Base-by-base conservation (phyloP, 1,140 invertebrate genomes). In the Drosophila obscura region DNA sequence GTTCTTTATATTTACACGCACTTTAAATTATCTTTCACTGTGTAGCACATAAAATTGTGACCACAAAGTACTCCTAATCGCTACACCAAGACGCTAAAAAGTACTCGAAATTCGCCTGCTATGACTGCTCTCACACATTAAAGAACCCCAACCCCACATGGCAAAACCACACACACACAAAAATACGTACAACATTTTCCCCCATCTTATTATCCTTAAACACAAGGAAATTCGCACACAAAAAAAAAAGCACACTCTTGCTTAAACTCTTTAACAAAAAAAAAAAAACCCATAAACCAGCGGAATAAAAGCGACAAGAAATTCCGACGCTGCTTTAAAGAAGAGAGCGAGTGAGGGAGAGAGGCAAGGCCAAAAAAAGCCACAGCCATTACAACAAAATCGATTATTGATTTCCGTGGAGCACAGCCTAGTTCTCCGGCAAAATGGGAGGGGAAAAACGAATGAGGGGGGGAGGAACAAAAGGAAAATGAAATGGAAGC, bases 371-470 rank as follows among this genome's bases (percentile, higher is more conserved):
- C 5, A 16, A 28, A 39, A 53, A 43, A 35, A 31, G 45, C 31
- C 31, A 15, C 59, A 43, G 15, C 31, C 63, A 61, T 75, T 62
- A 68, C 57, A 35, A 15, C 51, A 44, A 76, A 68, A 76, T 76
- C 73, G 73, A 76, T 76, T 76, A 76, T 76, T 76, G 73, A 76
- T 76, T 76, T 76, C 49, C 52, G 15, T 66, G 65, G 35, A 50
- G 68, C 57, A 39, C 35, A 68, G 73, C 64, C 52, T 69, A 76
- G 73, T 76, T 76, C 41, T 57, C 24, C 8, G 51, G 46, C 15
- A 52, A 52, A 68, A 35, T 43, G 59, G 11, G 39, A 0, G 22
- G 13, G 43, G 48, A 35, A 3, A 31, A 28, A 1, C 6, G 28
- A 19, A 19, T 24, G 28, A n/a, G 7, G 28, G 28, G 8, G 8